Evolutionary conservation across 2,113 vertebrate genomes (phyloP).

Genomic region (Corythornis madagascariensis): DNA sequence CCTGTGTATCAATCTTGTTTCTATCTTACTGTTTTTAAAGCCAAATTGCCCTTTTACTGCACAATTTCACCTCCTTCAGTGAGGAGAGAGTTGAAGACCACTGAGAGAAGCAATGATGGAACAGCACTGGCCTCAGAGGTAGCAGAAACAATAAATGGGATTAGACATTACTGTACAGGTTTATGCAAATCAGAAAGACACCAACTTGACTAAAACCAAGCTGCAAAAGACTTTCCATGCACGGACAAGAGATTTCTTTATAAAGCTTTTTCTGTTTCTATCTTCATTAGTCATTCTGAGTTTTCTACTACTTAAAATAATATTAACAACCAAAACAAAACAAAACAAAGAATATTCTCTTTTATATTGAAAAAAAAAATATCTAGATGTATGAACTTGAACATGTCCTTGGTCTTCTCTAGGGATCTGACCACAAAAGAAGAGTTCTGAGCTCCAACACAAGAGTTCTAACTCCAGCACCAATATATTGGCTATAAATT

Average conservation of each 20-base stretch:
- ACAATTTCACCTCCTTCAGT: not conserved
- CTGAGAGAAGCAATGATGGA: not conserved
- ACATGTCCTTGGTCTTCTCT: not conserved
- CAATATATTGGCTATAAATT: rapidly evolving
- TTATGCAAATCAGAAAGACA: not conserved
- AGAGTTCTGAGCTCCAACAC: not conserved
- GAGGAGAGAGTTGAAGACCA: not conserved
- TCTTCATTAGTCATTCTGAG: not conserved
- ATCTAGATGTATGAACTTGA: not conserved
- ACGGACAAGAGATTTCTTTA: not conserved
- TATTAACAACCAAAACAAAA: not conserved
- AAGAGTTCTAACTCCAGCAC: not conserved
- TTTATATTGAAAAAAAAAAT: not conserved
- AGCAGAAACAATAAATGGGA: not conserved
- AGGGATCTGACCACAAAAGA: not conserved
- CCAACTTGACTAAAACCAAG: not conserved
- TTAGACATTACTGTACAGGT: not conserved
- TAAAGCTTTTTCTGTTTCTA: not conserved
- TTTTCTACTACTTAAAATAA: not conserved
- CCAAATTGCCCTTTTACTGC: not conserved
- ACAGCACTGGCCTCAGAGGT: not conserved
- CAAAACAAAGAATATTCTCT: not conserved
- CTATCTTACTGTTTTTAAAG: not conserved
- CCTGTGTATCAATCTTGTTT: not conserved
- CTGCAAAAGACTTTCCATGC: not conserved